These are phyloP conservation scores for Corynorhinus townsendii DNA, from an alignment of 2,113 vertebrate genomes.

Conservation along the genomic window DNA sequence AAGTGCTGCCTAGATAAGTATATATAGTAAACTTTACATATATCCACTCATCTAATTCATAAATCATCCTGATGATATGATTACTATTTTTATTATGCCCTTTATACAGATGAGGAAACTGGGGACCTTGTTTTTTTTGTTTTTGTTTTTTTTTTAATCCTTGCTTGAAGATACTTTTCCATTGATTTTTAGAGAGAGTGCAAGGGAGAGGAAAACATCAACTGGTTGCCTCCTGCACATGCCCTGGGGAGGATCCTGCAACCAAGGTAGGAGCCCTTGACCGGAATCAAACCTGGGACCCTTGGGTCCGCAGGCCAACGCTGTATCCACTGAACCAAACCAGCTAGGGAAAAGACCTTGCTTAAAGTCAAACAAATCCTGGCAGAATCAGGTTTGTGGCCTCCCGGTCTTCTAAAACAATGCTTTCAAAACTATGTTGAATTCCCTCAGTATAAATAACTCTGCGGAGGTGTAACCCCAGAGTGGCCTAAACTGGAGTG, in stretches of 20 bases:
- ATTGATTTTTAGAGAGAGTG: too few species aligned
- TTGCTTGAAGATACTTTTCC: too few species aligned
- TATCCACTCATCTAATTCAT: not conserved
- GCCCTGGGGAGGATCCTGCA: too few species aligned
- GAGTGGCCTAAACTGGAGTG: not conserved
- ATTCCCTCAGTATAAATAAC: not conserved
- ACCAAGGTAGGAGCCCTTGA: too few species aligned
- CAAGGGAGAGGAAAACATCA: too few species aligned
- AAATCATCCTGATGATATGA: not conserved
- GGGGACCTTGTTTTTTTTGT: not conserved
- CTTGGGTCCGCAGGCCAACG: too few species aligned
- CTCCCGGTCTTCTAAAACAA: not conserved
- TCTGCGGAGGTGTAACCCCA: not conserved
- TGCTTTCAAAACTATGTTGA: not conserved
- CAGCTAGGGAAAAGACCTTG: not conserved
- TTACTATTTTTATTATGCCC: not conserved
- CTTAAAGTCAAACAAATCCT: not conserved
- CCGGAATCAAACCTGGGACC: too few species aligned
- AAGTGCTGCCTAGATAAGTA: not conserved
- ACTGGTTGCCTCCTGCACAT: too few species aligned
- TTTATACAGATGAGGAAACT: not conserved
- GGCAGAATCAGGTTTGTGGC: not conserved
- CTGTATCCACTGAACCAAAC: too few species aligned
- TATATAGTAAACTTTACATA: not conserved
- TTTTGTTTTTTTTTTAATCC: too few species aligned